Evolutionary conservation across 2,113 vertebrate species (phyloP).

Genomic region (Hyaena hyaena): DNA sequence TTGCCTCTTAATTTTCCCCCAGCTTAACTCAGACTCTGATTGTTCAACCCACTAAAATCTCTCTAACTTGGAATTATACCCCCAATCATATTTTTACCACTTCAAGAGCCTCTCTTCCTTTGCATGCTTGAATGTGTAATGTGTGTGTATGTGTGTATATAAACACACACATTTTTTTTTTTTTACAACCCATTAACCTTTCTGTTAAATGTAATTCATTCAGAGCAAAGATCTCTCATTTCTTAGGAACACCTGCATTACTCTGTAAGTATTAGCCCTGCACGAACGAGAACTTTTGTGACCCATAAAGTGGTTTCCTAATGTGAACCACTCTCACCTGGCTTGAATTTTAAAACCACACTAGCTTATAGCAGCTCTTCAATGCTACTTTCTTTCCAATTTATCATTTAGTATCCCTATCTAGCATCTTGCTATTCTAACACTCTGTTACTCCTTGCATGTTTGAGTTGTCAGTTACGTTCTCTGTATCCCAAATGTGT

Average conservation of each 20-base stretch:
- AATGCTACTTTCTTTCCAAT: neutral
- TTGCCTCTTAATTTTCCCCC: neutral
- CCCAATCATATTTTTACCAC: neutral
- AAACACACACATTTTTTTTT: neutral
- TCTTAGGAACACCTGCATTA: neutral
- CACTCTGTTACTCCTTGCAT: neutral
- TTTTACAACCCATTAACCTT: neutral
- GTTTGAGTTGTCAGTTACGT: neutral
- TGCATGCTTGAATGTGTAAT: neutral
- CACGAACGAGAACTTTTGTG: neutral
- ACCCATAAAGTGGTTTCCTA: slow-evolving; percentile 36
- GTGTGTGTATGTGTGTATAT: neutral
- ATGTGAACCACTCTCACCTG: neutral
- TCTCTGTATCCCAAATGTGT: neutral
- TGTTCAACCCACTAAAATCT: neutral
- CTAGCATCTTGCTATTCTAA: neutral
- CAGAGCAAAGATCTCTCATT: neutral
- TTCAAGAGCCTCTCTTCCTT: neutral
- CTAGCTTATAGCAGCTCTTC: neutral
- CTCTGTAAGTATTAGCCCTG: neutral
- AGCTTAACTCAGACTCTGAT: neutral
- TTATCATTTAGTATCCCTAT: neutral
- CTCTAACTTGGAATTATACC: neutral
- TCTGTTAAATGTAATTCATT: slow-evolving; percentile 22
- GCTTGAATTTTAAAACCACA: neutral